phyloP scores from a whole-genome alignment of 2,113 vertebrate genomes.

The Colius striatus region DNA sequence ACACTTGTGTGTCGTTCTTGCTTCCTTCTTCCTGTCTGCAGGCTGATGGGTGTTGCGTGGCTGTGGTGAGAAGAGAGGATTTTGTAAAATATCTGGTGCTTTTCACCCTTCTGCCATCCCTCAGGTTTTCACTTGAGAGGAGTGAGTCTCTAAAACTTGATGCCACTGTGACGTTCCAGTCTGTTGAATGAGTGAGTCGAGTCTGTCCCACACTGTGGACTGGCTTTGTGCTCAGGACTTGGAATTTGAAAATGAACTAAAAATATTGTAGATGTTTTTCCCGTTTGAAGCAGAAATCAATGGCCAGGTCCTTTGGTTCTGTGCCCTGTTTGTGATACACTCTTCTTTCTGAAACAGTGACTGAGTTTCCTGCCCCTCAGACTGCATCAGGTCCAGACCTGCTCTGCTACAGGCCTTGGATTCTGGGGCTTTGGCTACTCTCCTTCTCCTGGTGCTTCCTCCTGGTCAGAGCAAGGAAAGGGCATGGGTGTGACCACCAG shows the following conservation, averaged over 20 bases:
- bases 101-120: background rate
- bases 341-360: background rate
- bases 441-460: background rate
- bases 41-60: background rate
- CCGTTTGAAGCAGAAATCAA: background rate
- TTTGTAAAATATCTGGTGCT: background rate
- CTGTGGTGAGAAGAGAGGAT: background rate
- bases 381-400: background rate
- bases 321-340: background rate
- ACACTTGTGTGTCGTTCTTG: background rate
- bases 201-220: background rate
- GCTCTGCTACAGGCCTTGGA: background rate
- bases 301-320: background rate
- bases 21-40: background rate
- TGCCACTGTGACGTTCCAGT: background rate
- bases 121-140: background rate
- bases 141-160: background rate
- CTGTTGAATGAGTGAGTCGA: background rate
- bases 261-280: background rate
- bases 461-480: background rate
- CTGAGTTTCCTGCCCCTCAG: background rate
- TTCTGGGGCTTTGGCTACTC: background rate
- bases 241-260: background rate
- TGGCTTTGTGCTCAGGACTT: background rate
- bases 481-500: fast-evolving